A percentile compares a stretch with the other conserved stretches of the same genome.
These are phyloP conservation scores for Spea hammondii DNA, from an alignment of 2,797 vertebrate species.

Conservation along the genomic window DNA sequence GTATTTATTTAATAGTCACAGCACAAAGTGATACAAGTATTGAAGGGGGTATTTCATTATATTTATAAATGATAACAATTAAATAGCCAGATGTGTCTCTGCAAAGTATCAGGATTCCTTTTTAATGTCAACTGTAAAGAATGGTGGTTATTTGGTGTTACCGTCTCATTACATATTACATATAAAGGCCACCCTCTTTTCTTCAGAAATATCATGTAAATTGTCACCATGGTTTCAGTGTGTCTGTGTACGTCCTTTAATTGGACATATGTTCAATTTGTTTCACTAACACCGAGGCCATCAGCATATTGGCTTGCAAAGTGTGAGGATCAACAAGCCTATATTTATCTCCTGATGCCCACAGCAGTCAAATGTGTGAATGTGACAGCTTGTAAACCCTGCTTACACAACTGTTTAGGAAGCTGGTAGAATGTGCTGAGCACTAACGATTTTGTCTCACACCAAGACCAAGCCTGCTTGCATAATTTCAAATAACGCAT, in stretches of 20 bases:
- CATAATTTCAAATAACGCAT: no score
- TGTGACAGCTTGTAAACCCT: slow-evolving; percentile 36
- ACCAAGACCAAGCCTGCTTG: background rate
- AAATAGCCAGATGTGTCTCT: no score
- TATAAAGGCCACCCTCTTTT: no score
- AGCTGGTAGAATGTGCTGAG: slow-evolving; percentile 2
- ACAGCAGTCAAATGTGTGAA: slow-evolving; percentile 26
- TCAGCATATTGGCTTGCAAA: slow-evolving; percentile 33
- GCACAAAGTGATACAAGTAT: no score
- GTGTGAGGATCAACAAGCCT: slow-evolving; percentile 40
- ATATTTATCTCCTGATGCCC: slow-evolving; percentile 34
- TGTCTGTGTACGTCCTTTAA: background rate
- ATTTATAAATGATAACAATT: no score
- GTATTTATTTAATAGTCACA: no score
- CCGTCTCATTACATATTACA: no score
- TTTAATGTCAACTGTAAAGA: no score
- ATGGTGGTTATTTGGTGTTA: no score
- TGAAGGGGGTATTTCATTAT: no score
- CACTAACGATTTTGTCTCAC: background rate
- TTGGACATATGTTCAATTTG: slow-evolving; percentile 45
- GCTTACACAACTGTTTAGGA: slow-evolving; percentile 44
- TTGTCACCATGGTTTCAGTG: background rate
- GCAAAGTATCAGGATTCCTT: no score
- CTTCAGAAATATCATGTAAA: background rate
- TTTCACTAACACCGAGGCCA: slow-evolving; percentile 24